A percentile compares a stretch with the other conserved stretches of the same genome.
These are phyloP conservation scores for Eupristina koningsbergeri DNA, from an alignment of 1,140 invertebrate genomes.

Conservation along the genomic window DNA sequence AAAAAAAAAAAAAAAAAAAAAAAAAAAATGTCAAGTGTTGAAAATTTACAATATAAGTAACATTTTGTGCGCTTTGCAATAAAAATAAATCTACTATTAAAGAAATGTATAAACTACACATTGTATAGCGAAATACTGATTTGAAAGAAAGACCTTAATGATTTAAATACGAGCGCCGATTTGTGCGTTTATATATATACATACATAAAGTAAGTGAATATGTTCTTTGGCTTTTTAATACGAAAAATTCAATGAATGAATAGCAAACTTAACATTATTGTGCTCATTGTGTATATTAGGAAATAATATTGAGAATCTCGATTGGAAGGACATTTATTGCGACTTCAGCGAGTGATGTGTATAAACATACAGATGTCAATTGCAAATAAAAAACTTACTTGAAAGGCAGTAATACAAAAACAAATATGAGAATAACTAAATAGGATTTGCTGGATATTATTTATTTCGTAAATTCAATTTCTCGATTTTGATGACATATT, in stretches of 20 bases:
- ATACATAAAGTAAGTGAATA: constrained; percentile 24
- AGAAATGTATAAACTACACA: constrained; percentile 31
- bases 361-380: constrained; percentile 69
- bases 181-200: constrained; percentile 24
- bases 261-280: constrained; percentile 14
- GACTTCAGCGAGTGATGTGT: constrained; percentile 56
- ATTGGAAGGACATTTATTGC: constrained; percentile 39
- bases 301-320: constrained; percentile 22
- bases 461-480: neutral
- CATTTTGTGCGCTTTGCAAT: constrained; percentile 35
- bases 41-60: constrained; percentile 17
- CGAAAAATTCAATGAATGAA: constrained; percentile 1
- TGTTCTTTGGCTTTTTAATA: constrained; percentile 34
- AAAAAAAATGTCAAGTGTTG: constrained; percentile 10
- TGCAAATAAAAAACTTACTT: constrained; percentile 63
- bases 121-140: constrained; percentile 33
- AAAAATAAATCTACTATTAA: constrained; percentile 27
- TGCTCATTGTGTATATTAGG: constrained; percentile 37
- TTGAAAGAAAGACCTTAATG: neutral
- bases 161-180: constrained; percentile 15
- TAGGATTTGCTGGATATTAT: neutral
- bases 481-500: neutral
- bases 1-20: neutral
- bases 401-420: constrained; percentile 47
- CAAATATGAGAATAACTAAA: constrained; percentile 7